Conservation (phyloP, 1,140 invertebrate species). For the Alviniconcha marisindica region DNA sequence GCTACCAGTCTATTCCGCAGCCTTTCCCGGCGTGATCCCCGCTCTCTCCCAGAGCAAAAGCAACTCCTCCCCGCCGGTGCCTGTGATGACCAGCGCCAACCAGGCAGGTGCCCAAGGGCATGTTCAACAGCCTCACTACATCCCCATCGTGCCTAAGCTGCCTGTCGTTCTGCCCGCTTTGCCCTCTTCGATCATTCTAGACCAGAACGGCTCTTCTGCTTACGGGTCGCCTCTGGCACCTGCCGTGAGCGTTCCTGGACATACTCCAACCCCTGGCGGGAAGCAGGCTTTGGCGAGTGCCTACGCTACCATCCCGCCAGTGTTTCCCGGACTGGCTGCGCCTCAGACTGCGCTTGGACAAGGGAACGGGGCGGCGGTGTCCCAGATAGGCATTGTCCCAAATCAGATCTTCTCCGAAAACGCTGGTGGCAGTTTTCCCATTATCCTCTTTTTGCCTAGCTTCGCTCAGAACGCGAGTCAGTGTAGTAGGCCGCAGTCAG, state of each 20-base stretch:
- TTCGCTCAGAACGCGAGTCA: background rate
- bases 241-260: too few species aligned
- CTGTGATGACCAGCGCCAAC: background rate
- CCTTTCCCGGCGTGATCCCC: background rate
- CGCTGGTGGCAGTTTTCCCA: background rate
- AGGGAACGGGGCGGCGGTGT: background rate
- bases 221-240: too few species aligned
- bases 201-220: too few species aligned
- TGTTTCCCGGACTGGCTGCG: background rate
- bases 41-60: background rate
- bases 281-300: background rate
- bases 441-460: background rate
- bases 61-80: background rate
- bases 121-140: background rate
- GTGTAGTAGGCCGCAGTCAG: background rate
- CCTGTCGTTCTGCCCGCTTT: background rate
- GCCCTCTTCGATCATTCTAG: too few species aligned
- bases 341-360: background rate
- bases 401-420: background rate
- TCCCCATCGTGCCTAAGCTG: conserved; percentile 9
- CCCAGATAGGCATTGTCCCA: background rate
- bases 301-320: background rate
- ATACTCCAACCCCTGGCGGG: too few species aligned
- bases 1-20: background rate
- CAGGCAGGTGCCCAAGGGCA: background rate